Base-by-base conservation (phyloP, 2,797 vertebrate species). In the Diplodus sargus region DNA sequence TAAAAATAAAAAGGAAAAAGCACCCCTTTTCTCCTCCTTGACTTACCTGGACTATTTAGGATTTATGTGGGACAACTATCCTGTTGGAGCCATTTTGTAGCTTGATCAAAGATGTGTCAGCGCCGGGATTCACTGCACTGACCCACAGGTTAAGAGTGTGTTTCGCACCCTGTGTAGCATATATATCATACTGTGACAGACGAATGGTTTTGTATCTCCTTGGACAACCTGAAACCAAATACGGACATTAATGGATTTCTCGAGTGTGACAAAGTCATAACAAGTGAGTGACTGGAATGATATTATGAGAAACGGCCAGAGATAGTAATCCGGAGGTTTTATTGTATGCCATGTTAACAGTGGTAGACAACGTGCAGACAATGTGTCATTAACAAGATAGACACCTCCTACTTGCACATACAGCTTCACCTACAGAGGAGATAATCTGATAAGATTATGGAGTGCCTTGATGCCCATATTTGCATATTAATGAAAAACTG, bases 21-120 rank as follows among this genome's bases (percentile, higher is more conserved):
- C 17, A 14, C 58, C 2, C 7, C 60, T 28, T 25, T 45, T 54
- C 28, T 75, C 52, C 48, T 76, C 64, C 62, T 75, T 18, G 42
- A 63, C 52, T 85, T 69, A 80, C 82, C 79, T 78, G 65, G 47
- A 73, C 74, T 48, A 51, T 78, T 83, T 68, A 74, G 87, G 83
- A 88, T 91, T 90, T 90, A 91, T 87, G 81, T 73, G 79, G 68
- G 68, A 71, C 85, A 87, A 77, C 82, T 69, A 71, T 85, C 64
- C 62, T 76, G 78, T 79, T 85, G 60, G 56, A 86, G 81, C 78
- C 83, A 79, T 90, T 91, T 84, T 78, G 88, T 78, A 82, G 74
- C 62, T 82, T 90, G 88, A 91, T 91, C 87, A 90, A 89, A 91
- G 84, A 89, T 84, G 84, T 92, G 89, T 85, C 90, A 87, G 80